These are phyloP conservation scores for Philypnodon macrostomus DNA, from an alignment of 2,797 vertebrate species.

Conservation along the genomic window DNA sequence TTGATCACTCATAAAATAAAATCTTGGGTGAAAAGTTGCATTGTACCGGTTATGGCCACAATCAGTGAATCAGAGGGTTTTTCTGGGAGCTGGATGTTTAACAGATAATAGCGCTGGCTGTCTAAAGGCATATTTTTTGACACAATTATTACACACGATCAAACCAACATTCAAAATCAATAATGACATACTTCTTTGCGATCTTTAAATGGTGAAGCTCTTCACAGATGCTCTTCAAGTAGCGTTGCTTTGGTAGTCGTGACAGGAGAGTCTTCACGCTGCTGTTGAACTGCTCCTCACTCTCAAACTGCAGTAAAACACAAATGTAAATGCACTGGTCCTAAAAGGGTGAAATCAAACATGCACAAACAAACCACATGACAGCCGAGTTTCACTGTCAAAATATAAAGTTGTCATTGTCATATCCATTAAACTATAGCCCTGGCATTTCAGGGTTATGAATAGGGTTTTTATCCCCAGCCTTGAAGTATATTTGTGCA, in stretches of 20 bases:
- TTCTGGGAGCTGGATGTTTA: background rate
- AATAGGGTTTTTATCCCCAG: slow-evolving; percentile 27
- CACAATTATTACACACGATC: no score
- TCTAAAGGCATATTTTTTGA: background rate
- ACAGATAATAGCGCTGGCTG: no score
- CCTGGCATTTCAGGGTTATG: slow-evolving; percentile 2
- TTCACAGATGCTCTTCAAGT: slow-evolving; percentile 92
- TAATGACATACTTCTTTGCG: slow-evolving; percentile 79
- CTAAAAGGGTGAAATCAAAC: background rate
- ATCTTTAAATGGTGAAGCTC: slow-evolving; percentile 93
- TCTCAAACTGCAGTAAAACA: slow-evolving; percentile 78
- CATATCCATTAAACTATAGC: slow-evolving; percentile 5
- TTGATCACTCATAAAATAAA: slow-evolving; percentile 5
- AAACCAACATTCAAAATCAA: no score
- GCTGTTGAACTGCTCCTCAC: slow-evolving; percentile 86
- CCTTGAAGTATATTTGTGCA: slow-evolving; percentile 43
- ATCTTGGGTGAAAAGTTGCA: background rate
- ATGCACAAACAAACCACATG: background rate
- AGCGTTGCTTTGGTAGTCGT: slow-evolving; percentile 90
- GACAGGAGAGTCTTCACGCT: slow-evolving; percentile 90
- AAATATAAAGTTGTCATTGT: background rate
- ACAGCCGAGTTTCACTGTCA: slow-evolving; percentile 7
- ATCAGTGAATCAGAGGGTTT: background rate
- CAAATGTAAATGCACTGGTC: background rate
- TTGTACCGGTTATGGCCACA: background rate